Evolutionary conservation across 2,797 vertebrate genomes (phyloP).

Genomic region (Premnoplex brunnescens): DNA sequence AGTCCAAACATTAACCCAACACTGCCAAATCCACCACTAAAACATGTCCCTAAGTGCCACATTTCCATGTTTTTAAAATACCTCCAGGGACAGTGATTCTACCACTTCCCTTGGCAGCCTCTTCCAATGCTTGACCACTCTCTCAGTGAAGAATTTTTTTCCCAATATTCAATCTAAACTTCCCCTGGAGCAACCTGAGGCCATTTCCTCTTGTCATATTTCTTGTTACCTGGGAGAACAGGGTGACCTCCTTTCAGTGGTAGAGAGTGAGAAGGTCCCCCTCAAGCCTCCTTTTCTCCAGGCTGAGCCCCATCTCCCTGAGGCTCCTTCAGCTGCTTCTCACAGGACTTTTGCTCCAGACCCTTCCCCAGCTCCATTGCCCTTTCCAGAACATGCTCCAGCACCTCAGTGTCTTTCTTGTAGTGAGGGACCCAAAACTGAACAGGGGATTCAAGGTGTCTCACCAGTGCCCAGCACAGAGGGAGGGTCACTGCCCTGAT

Average conservation of each 20-base stretch:
- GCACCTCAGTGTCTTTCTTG: neutral
- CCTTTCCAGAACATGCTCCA: neutral
- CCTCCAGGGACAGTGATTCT: neutral
- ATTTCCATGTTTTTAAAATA: neutral
- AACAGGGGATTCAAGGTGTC: neutral
- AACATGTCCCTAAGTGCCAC: neutral
- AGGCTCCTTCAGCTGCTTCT: neutral
- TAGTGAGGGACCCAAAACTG: neutral
- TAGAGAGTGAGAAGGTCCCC: neutral
- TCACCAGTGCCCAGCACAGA: neutral
- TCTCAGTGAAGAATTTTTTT: neutral
- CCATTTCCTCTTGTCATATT: neutral
- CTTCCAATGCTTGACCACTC: neutral
- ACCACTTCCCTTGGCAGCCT: neutral
- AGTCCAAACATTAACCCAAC: neutral
- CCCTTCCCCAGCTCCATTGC: neutral
- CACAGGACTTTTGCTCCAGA: neutral
- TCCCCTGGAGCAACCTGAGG: neutral
- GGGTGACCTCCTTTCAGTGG: neutral
- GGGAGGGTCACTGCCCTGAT: neutral
- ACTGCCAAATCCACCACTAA: neutral
- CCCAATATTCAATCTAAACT: neutral
- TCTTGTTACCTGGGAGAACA: neutral
- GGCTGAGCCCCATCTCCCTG: neutral
- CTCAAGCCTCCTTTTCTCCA: neutral